phyloP scores from a whole-genome alignment of 2,888 invertebrate species.

The Drosophila maculinotata region DNA sequence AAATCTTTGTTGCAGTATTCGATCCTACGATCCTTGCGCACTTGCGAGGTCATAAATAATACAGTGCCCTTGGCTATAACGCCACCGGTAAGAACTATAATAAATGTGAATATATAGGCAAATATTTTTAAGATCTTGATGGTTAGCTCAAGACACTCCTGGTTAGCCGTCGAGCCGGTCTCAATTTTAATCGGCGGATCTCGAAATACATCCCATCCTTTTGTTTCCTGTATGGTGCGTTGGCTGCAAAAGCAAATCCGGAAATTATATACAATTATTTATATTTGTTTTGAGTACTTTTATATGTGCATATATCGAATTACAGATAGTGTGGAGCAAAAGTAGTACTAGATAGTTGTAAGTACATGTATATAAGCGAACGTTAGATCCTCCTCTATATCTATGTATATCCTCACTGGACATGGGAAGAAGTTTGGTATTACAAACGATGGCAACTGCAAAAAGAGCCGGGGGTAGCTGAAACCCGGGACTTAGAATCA shows the following conservation, averaged over 20 bases:
- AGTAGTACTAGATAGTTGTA: no score
- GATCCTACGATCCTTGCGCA: slow-evolving; percentile 91
- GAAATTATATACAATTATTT: no score
- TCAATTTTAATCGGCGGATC: slow-evolving; percentile 95
- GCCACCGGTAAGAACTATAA: slow-evolving; percentile 93
- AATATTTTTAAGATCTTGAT: slow-evolving; percentile 93
- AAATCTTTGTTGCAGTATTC: slow-evolving; percentile 94
- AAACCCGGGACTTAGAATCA: no score
- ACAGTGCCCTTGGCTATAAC: slow-evolving; percentile 95
- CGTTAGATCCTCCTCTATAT: no score
- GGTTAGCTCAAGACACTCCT: slow-evolving; percentile 93
- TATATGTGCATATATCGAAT: no score
- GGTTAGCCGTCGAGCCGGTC: slow-evolving; percentile 94
- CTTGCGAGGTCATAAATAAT: slow-evolving; percentile 96
- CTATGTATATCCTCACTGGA: no score
- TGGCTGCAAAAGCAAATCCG: slow-evolving; percentile 86
- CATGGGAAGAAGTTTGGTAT: no score
- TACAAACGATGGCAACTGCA: no score
- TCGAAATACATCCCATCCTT: slow-evolving; percentile 98
- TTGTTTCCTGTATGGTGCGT: slow-evolving; percentile 93
- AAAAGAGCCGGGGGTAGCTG: no score
- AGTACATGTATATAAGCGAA: no score
- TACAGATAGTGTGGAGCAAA: no score
- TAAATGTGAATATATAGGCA: slow-evolving; percentile 94
- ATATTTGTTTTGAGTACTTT: no score